Evolutionary conservation across 2,113 vertebrate genomes (phyloP), one percentile per base, ranked within the genome.

Genomic region (Phyllostomus discolor): DNA sequence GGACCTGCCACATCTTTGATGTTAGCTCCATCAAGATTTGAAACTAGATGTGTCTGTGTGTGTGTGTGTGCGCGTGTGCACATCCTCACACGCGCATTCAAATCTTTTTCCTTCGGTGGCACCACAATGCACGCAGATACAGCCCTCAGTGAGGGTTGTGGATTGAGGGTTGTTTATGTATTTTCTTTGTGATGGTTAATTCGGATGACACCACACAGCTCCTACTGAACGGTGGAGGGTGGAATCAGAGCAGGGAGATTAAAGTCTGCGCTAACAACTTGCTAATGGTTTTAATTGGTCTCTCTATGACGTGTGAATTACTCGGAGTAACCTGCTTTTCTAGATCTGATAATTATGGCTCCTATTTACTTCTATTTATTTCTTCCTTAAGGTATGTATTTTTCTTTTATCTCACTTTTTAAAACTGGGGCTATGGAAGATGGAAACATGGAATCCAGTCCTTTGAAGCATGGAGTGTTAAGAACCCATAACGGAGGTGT

Each of bases 341-440:
- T 92, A 46, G 91, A 85, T 88, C 35, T 87, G 73, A 91, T 79
- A 75, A 75, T 73, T 57, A 50, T 17, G 54, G 52, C 82, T 93
- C 50, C 67, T 83, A 46, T 31, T 41, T 81, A 17, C 22, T 86
- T 90, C 76, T 75, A 28, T 85, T 75, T 95, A 46, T 59, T 86
- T 86, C 59, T 78, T 59, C 50, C 62, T 66, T 79, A 87, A 83
- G 57, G 70, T 84, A 24, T 62, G n/a, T 66, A 46, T 92, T 95
- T 95, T 94, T 76, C 93, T 97, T 95, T 94, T 69, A 97, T 94
- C 62, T 90, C 62, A 41, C 79, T 94, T 95, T 93, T 24, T 70
- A 81, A 80, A 67, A 24, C 46, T 84, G 67, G 31, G n/a, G 35
- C 54, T 31, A 14, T 35, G 48, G 87, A 96, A 82, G 46, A 59